Evolutionary conservation across 2,797 vertebrate species (phyloP), one percentile per base, ranked within the genome.

Genomic region (Poeciliopsis gracilis): DNA sequence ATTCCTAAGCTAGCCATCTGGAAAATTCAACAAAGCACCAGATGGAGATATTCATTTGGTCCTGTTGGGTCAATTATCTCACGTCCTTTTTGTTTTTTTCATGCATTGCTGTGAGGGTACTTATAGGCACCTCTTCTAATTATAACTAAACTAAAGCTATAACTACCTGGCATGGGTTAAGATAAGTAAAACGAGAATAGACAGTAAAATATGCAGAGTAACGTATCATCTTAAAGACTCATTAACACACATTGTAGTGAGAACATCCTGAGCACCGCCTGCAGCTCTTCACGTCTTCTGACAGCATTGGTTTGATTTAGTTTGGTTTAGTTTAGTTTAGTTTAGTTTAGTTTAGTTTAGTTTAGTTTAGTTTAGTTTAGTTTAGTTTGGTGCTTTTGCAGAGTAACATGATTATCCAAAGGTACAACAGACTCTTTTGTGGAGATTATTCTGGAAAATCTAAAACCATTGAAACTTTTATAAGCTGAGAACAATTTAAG

Each of bases 1-100:
- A 90, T 91, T 90, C 87, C 84, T 88, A 76, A 80, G 75, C 70
- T 28, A 77, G 72, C 84, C 87, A 87, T 91, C 83, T 92, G 91
- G 90, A 87, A 91, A 90, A 82, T 77, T 85, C 5, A 12, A 83
- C 82, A 71, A 45, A 73, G 77, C 55, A 63, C 81, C 87, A 89
- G 74, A 81, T 87, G 87, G 80, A 77, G 72, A 5, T 7, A 82
- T 76, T 84, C 63, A 79, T 77, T 77, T 28, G 67, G 73, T 53
- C 43, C 72, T 82, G 81, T 67, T 18, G 73, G 75, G 82, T 79
- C 84, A 90, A 77, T 86, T 89, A 74, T 90, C 84, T 78, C 85
- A 80, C 82, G 81, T 77, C 51, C 49, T 75, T 83, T 83, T 80
- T 75, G n/a, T 83, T 83, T 80, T 77, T 72, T 0, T 86, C 20